These are phyloP conservation scores for Esox lucius DNA, from an alignment of 2,797 vertebrate species.

Conservation along the genomic window DNA sequence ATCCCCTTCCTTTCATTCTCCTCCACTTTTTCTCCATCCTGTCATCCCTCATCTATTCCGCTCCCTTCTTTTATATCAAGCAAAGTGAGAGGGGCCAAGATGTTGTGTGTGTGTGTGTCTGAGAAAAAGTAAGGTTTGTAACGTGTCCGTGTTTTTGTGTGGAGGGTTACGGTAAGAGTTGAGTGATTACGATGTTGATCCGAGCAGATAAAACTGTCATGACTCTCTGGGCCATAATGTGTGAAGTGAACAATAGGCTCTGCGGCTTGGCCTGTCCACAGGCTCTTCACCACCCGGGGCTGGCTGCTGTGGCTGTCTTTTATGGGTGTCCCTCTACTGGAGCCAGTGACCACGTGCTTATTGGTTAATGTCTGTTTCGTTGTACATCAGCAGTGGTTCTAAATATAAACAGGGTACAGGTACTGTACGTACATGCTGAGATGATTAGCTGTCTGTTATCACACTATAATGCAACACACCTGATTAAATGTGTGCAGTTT, in stretches of 20 bases:
- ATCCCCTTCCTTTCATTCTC: not conserved
- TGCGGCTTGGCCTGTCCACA: conserved; percentile 32
- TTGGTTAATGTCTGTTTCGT: conserved; percentile 51
- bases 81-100: not conserved
- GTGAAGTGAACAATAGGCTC: conserved; percentile 41
- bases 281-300: conserved; percentile 25
- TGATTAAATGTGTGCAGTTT: no score
- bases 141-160: not conserved
- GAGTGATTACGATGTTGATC: conserved; percentile 30
- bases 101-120: not conserved
- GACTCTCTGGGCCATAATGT: conserved; percentile 17
- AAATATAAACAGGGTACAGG: conserved; percentile 59
- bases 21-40: not conserved
- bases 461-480: no score
- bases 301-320: not conserved
- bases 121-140: not conserved
- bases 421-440: conserved; percentile 47
- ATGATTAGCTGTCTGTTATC: conserved; percentile 43
- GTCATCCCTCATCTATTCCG: not conserved
- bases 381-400: conserved; percentile 44
- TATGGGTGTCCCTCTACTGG: not conserved
- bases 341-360: no score
- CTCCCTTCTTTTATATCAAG: not conserved
- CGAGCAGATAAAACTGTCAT: conserved; percentile 12
- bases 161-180: not conserved